Evolutionary conservation across 2,113 vertebrate species (phyloP), one percentile per base, ranked within the genome.

Genomic region (Pteruthius melanotis): DNA sequence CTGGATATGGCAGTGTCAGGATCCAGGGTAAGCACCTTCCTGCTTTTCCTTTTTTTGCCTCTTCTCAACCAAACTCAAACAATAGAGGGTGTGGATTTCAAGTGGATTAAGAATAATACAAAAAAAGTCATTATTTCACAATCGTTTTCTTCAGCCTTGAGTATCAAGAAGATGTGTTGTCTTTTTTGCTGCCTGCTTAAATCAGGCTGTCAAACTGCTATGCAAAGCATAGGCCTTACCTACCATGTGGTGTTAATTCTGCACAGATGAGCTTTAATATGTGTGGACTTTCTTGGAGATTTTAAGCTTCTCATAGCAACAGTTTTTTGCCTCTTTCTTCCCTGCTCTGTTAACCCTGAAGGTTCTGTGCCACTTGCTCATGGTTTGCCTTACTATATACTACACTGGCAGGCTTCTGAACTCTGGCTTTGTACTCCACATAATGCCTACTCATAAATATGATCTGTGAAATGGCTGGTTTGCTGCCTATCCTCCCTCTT

Each of bases 1-100:
- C 97, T 99, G 90, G 99, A 99, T 94, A 99, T 99, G 99, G 99
- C 99, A 11, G 98, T 99, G 30, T 99, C 99, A 59, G 99, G 99
- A 94, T 99, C 99, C 64, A 97, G 98, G 98, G 99, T 99, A 98
- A 97, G 97, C 69, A 19, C 83, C 31, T 50, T 66, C 18, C 22
- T 94, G 37, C 68, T 82, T 90, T 53, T 44, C 13, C 4, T 8
- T 69, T 68, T 61, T 70, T 80, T 75, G 17, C 15, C 3, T 68
- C 13, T 56, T 87, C 56, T 74, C 8, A 68, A 26, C 22, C 27
- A 44, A 77, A 40, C 14, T 87, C 18, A 59, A 54, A 87, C 13
- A 6, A 9, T 3, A 35, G 44, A 59, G 30, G 9, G 3, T 30
- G 5, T n/a, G n/a, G n/a, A n/a, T 68, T 54, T 72, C 50, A 70